Evolutionary conservation across 1,140 invertebrate species (phyloP), one percentile per base, ranked within the genome.

Genomic region (Euwallacea similis): DNA sequence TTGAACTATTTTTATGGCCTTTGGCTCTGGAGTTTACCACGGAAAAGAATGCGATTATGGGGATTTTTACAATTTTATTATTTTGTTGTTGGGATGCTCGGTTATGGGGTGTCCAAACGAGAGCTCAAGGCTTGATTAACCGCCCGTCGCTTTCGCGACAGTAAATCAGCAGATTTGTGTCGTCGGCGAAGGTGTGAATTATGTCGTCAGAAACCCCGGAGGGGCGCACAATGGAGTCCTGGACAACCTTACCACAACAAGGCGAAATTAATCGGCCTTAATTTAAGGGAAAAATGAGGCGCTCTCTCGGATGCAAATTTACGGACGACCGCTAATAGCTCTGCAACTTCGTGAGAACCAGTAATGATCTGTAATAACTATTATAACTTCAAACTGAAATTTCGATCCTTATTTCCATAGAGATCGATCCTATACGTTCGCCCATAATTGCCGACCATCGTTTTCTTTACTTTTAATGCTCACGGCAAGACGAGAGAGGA

Each of bases 391-490:
- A 69, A 73, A 69, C 66, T 73, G 62, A 68, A 73, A 69, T 73
- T 69, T 73, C 62, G 66, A 54, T 69, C 60, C 72, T 73, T 69
- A 73, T 73, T 73, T 73, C 66, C 72, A 73, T 73, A 73, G 72
- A 69, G 72, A 73, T 73, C 66, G 72, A 73, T 69, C 66, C 56
- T 66, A 73, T 73, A 66, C 72, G 69, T 64, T 69, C 59, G 59
- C 10, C 43, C 47, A 69, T 73, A 73, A 73, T 73, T 73, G 66
- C 66, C n/a, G 13, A 13, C 56, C 66, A 56, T 69, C 66, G 61
- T 69, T 33, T 69, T 69, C 66, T 69, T 60, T 59, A 47, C 66
- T 47, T 60, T 69, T 60, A 42, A 66, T 53, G 66, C 66, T 69
- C 56, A 59, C 15, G 66, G 66, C 65, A 16, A 66, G 43, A 50